Evolutionary conservation across 2,113 vertebrate genomes (phyloP).

Genomic region (Microtus oregoni): DNA sequence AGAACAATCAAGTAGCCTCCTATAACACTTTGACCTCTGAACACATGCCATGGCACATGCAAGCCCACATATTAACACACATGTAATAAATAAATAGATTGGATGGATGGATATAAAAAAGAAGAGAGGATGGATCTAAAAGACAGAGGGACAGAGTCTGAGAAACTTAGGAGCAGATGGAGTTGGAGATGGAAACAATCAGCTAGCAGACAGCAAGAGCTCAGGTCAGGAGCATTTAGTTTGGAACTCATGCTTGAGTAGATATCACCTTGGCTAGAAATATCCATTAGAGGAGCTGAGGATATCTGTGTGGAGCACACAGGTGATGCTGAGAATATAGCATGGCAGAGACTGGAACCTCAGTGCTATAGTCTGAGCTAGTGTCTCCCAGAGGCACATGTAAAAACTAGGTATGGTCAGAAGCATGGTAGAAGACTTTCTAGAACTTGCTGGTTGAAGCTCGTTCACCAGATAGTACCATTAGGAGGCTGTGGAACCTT

Average conservation of each 20-base stretch:
- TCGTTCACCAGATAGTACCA: background rate
- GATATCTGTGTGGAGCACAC: background rate
- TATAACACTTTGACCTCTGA: background rate
- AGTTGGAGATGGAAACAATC: background rate
- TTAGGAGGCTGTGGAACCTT: background rate
- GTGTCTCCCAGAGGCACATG: background rate
- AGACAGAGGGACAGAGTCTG: background rate
- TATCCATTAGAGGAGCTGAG: background rate
- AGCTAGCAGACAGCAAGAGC: slow-evolving; percentile 11
- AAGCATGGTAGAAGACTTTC: background rate
- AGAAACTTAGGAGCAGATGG: background rate
- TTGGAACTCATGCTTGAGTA: slow-evolving; percentile 9
- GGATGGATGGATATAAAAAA: background rate
- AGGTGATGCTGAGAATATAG: background rate
- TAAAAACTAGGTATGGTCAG: background rate
- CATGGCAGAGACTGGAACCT: background rate
- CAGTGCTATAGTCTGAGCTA: background rate
- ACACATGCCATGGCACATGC: background rate
- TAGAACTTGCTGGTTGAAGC: background rate
- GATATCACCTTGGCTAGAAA: background rate
- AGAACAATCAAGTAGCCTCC: too few species aligned
- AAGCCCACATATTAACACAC: background rate
- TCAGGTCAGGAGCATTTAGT: background rate
- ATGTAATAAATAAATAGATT: background rate
- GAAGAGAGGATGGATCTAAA: slow-evolving; percentile 2